Evolutionary conservation across 2,888 invertebrate species (phyloP).

Genomic region (Spilarctia lutea): DNA sequence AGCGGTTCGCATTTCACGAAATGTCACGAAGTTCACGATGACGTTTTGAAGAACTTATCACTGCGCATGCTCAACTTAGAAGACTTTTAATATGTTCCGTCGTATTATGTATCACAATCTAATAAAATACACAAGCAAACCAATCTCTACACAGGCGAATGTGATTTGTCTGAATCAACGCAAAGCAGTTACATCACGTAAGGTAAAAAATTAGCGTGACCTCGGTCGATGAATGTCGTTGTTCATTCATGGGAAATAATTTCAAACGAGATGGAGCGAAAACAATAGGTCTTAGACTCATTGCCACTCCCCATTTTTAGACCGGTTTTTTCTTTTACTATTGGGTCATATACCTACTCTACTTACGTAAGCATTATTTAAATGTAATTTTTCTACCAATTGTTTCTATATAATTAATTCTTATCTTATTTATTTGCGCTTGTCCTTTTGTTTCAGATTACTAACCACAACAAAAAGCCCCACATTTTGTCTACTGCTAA

Average conservation of each 20-base stretch:
- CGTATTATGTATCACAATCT: constrained; percentile 26
- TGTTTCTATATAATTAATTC: too few species aligned
- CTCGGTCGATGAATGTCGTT: constrained; percentile 67
- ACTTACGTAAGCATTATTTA: neutral
- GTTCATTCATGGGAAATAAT: constrained; percentile 81
- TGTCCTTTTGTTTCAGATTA: too few species aligned
- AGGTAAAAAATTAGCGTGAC: constrained; percentile 81
- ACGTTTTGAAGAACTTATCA: constrained; percentile 34
- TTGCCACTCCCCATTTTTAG: constrained; percentile 44
- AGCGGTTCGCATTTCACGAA: constrained; percentile 43
- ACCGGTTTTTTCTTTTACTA: constrained; percentile 26
- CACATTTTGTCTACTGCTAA: too few species aligned
- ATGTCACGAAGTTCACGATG: constrained; percentile 58
- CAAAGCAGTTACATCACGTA: constrained; percentile 73
- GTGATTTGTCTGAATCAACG: constrained; percentile 61
- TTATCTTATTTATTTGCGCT: too few species aligned
- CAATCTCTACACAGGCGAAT: constrained; percentile 46
- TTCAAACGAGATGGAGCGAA: constrained; percentile 62
- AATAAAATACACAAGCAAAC: constrained; percentile 5
- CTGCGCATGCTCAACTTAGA: constrained; percentile 66
- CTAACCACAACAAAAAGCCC: too few species aligned
- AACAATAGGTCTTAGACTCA: constrained; percentile 65
- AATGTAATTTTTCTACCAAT: too few species aligned
- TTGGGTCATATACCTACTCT: neutral
- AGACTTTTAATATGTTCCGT: constrained; percentile 57